Evolutionary conservation across 2,797 vertebrate genomes (phyloP), one percentile per base, ranked within the genome.

Genomic region (Notolabrus celidotus): DNA sequence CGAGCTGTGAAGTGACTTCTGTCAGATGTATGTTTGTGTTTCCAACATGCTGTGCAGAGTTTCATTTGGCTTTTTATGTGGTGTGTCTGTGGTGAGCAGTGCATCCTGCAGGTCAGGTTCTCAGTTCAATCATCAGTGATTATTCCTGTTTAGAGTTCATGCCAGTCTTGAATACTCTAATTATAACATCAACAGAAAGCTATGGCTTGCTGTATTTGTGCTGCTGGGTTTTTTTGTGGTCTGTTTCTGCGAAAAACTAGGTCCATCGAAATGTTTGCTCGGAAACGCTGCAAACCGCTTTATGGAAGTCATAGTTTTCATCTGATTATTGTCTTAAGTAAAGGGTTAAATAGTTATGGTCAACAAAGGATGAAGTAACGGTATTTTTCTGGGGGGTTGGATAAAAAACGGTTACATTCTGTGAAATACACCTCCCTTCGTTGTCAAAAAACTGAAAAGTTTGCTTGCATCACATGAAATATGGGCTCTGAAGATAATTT

Each of bases 81-180:
- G 33, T 34, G 51, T 12, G 20, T 51, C 15, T 46, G 60, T 51
- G 41, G 4, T 12, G 43, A 66, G 6, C 47, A 17, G 38, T 50
- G 39, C n/a, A 7, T 0, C 31, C n/a, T 0, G 14, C 49, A 43
- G 58, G 50, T 22, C 27, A 22, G 46, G 71, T 53, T 51, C n/a
- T 50, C 64, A 39, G 14, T 55, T 3, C 7, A 36, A 46, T 67
- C 39, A 14, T 58, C 34, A 29, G 31, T 43, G 14, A 54, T 73
- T 60, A 67, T 74, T 73, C 4, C 15, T 63, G 23, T 69, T 79
- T 63, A n/a, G 20, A 34, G 23, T 51, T 42, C 1, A 7, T 29
- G 20, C 25, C 16, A 38, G 50, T 57, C 20, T 41, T 42, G 0
- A 27, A 46, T 19, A 4, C 46, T 39, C 3, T 23, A 41, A 14